Base-by-base conservation (phyloP, 2,797 vertebrate genomes). In the Oophaga sylvatica region DNA sequence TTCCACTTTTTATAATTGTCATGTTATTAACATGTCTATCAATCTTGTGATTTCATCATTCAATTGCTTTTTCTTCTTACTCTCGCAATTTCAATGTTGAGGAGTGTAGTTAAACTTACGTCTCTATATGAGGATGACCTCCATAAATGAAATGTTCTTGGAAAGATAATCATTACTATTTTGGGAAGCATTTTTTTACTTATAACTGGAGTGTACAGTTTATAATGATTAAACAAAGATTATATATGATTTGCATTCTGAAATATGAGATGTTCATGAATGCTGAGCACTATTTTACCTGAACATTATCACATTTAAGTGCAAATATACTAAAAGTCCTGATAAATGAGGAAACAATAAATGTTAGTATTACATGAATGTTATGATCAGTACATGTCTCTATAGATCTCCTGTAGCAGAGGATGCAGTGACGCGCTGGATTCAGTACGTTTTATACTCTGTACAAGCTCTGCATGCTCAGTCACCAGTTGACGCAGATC, bases 391-490 rank as follows among this genome's bases (percentile, higher is more conserved):
- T 99, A 99, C 98, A 99, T 99, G 96, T 99, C 98, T 94, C 98
- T 99, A 93, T 99, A 99, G 93, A 99, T 99, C 94, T 99, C 98
- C 93, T 99, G 98, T 91, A 99, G 95, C 87, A 99, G 96, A 0
- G 98, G 98, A 93, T 99, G 98, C 88, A 99, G 95, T 35, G 97
- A 97, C 31, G 98, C 98, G 91, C 98, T 98, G 0, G 97, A 96
- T 93, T 99, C 98, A 0, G 98, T 99, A 93, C 98, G 98, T 94
- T 99, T 99, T 91, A 99, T 97, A 94, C 98, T 98, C 94, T 99
- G 98, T 93, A 99, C 97, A 89, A 99, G 96, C 93, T 97, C 97
- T 77, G 96, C 97, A 0, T 99, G 97, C 92, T 99, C 98, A 0
- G 98, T 99, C 92, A 99, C 98, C 92, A 99, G 94, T 94, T 99